Base-by-base conservation (phyloP, 1,140 invertebrate species). In the Galleria mellonella region DNA sequence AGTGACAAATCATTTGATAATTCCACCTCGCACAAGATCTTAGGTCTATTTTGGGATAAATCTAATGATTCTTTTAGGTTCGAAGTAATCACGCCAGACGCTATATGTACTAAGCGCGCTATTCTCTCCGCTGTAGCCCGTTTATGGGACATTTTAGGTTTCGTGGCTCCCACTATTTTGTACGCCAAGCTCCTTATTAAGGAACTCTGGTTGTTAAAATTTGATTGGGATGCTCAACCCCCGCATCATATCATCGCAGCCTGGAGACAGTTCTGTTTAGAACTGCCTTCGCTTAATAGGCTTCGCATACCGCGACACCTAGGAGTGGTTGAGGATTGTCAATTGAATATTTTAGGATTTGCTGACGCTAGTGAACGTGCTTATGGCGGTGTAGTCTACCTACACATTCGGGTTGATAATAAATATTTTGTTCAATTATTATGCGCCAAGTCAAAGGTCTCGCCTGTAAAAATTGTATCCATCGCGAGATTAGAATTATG, bases 391-490 rank as follows among this genome's bases (percentile, higher is more conserved):
- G 44, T 36, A 1, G 27, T 50, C 9, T 55, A 55, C 27, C 23
- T 55, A 32, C 31, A 43, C n/a, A n/a, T n/a, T n/a, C 17, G 9
- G 4, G 45, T 38, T n/a, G n/a, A n/a, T n/a, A n/a, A n/a, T n/a
- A n/a, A n/a, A n/a, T n/a, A n/a, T n/a, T n/a, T n/a, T n/a, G n/a
- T n/a, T n/a, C 27, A 36, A 10, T 37, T 68, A 11, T 15, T 65
- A 1, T 53, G 43, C 35, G 40, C 55, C n/a, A 65, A 71, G 43
- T 57, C 64, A 5, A 49, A 53, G 27, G 51, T 71, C 0, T 55
- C 67, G 2, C 61, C 64, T 0, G 28, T 55, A 0, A 60, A 61
- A 11, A 11, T 45, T 9, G 51, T 39, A 6, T 31, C 49, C 4
- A 7, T 58, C 9, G 47, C 58, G 1, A 14, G 51, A 27, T 27